These are phyloP conservation scores for Capitulum mitella DNA, from an alignment of 2,888 invertebrate genomes.

Conservation along the genomic window DNA sequence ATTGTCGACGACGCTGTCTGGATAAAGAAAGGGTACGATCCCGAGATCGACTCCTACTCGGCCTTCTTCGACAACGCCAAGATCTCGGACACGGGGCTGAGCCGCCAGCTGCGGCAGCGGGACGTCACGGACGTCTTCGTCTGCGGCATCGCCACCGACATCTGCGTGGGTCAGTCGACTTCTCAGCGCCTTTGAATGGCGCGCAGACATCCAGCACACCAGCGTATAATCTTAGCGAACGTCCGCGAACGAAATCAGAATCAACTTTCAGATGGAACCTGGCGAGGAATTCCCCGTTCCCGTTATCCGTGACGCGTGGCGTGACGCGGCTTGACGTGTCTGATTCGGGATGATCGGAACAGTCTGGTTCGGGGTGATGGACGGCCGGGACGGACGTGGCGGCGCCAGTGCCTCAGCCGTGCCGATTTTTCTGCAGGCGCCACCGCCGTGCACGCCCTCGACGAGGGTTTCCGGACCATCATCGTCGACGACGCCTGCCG, in stretches of 20 bases:
- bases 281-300: no score
- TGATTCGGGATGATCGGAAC: no score
- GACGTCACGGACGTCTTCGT: conserved; percentile 86
- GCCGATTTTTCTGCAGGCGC: conserved; percentile 64
- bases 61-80: conserved; percentile 98
- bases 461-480: conserved; percentile 80
- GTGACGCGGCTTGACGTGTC: no score
- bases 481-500: conserved; percentile 84
- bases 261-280: no score
- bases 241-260: no score
- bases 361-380: no score
- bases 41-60: conserved; percentile 93
- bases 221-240: no score
- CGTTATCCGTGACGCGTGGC: no score
- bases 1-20: conserved; percentile 66
- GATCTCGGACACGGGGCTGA: conserved; percentile 74
- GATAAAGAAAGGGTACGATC: conserved; percentile 85
- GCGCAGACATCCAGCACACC: no score
- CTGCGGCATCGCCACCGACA: conserved; percentile 90
- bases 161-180: conserved; percentile 51
- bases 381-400: no score
- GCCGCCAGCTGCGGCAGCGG: conserved; percentile 66
- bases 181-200: no score
- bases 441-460: conserved; percentile 77
- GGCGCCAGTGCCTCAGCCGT: no score